Base-by-base conservation (phyloP, 2,888 invertebrate species). In the Coelinius sp. region DNA sequence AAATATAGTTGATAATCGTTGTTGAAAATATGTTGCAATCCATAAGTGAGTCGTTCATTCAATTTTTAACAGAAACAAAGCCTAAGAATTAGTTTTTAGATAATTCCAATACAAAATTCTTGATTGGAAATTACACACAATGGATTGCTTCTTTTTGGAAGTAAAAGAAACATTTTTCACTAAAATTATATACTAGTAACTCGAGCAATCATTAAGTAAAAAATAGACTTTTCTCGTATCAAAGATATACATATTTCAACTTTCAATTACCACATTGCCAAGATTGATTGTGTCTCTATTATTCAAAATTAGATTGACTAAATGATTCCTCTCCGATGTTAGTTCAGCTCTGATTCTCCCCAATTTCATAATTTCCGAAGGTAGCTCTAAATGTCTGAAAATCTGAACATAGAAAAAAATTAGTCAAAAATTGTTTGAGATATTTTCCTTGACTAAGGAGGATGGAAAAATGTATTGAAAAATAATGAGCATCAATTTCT, bases 381-480 rank as follows among this genome's bases (percentile, higher is more conserved):
- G 94, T 80, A 93, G 91, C 87, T 95, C 95, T 73, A 95, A 89
- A 62, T 92, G 91, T 52, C 93, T 91, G 83, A 95, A 95, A 71
- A 95, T 92, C 95, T 95, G 84, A 85, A 59, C 17, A 66, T 24
- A 10, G 1, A 52, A 3, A 7, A 10, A 38, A 2, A 63, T 20
- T 27, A 25, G 20, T 52, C 2, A 46, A 12, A 35, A 44, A 17
- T 20, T 24, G 31, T 46, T 59, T 20, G n/a, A n/a, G n/a, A n/a
- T 62, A n/a, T 25, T 14, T 46, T 35, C 20, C 24, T 10, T 53
- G 46, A n/a, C 10, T n/a, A n/a, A 44, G 0, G 7, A 17, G 12
- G 25, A 25, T 20, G 24, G 24, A 44, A 25, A 14, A 44, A 64
- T 24, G 6, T n/a, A n/a, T n/a, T n/a, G n/a, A n/a, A n/a, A n/a